Conservation (phyloP, 2,888 invertebrate genomes). For the Andrena camellia region DNA sequence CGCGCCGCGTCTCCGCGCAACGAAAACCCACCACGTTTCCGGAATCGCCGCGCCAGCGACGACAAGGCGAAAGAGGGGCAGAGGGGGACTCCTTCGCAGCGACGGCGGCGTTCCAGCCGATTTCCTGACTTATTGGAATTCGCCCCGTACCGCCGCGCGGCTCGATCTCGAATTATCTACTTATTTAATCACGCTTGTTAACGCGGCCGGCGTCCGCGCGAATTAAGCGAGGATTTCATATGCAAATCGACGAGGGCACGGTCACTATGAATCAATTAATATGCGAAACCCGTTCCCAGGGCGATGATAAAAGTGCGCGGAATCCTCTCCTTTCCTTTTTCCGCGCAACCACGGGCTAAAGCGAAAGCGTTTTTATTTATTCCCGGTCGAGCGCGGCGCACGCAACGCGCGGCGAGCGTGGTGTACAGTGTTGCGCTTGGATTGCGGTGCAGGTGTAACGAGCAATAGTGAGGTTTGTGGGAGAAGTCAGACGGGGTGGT, state of each 20-base stretch:
- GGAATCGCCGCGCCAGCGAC: slow-evolving; percentile 4
- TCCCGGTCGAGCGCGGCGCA: no score
- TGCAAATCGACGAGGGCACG: slow-evolving; percentile 30
- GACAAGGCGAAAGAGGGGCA: not conserved
- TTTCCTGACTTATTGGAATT: not conserved
- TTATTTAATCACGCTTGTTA: slow-evolving; percentile 36
- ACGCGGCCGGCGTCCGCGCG: slow-evolving; percentile 12
- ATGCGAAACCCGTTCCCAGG: slow-evolving; percentile 18
- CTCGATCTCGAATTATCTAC: slow-evolving; percentile 25
- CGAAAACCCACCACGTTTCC: slow-evolving; percentile 32
- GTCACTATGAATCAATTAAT: slow-evolving; percentile 19
- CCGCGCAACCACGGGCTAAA: not conserved
- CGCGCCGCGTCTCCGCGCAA: not conserved
- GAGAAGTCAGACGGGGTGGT: no score
- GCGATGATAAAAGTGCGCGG: not conserved
- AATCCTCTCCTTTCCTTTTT: not conserved
- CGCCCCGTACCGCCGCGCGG: not conserved
- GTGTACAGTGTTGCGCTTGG: no score
- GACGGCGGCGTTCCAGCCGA: not conserved
- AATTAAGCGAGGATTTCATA: slow-evolving; percentile 38
- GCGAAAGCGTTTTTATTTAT: not conserved
- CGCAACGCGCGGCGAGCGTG: no score
- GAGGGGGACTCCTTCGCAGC: not conserved
- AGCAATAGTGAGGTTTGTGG: no score
- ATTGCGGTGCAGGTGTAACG: no score